These are phyloP conservation scores for Lampris megalopsis DNA, from an alignment of 2,113 vertebrate genomes.

Conservation along the genomic window DNA sequence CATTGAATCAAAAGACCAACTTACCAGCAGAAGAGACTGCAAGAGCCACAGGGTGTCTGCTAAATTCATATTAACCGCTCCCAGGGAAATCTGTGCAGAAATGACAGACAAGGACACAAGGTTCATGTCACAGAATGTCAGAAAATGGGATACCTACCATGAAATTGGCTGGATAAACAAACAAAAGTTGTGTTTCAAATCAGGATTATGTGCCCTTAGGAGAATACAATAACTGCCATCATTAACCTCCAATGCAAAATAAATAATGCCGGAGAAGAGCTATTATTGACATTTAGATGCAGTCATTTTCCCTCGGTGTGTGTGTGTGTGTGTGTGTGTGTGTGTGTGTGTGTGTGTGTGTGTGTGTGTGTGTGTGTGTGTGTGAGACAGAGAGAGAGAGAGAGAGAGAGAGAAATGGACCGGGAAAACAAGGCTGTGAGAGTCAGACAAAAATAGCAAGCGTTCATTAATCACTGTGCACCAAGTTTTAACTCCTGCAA, in stretches of 20 bases:
- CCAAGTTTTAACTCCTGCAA: slow-evolving; percentile 18
- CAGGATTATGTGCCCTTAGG: slow-evolving; percentile 40
- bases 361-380: no score
- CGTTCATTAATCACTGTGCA: slow-evolving; percentile 41
- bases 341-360: not conserved
- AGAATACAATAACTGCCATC: slow-evolving; percentile 33
- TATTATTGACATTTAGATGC: slow-evolving; percentile 23
- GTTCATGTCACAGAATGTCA: slow-evolving; percentile 25
- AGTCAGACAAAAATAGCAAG: slow-evolving; percentile 34
- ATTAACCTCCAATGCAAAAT: slow-evolving; percentile 68
- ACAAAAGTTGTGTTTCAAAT: slow-evolving; percentile 46
- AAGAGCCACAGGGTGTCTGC: slow-evolving; percentile 66
- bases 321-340: no score
- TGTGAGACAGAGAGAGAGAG: not conserved
- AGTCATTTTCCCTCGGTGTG: not conserved
- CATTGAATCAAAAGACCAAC: slow-evolving; percentile 32
- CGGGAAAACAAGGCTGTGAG: not conserved
- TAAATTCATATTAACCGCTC: slow-evolving; percentile 75
- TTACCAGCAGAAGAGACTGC: slow-evolving; percentile 76
- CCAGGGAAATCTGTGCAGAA: slow-evolving; percentile 58
- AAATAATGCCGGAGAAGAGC: slow-evolving; percentile 44
- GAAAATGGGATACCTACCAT: slow-evolving; percentile 29
- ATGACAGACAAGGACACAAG: slow-evolving; percentile 20
- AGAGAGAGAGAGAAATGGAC: not conserved
- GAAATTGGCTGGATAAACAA: slow-evolving; percentile 59